Base-by-base conservation (phyloP, 2,888 invertebrate species). In the Eupithecia insigniata region DNA sequence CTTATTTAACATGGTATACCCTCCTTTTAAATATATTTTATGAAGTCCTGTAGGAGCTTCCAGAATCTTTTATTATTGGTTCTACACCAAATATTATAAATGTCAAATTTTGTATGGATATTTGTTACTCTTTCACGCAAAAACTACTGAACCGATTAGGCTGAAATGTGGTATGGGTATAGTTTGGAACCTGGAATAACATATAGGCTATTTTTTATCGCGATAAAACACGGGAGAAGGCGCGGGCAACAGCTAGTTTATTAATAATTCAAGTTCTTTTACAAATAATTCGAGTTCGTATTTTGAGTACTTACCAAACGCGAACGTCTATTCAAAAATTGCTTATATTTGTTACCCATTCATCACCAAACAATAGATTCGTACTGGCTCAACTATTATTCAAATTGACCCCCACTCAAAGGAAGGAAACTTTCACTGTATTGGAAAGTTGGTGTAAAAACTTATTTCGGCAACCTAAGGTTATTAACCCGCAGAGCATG, bases 401-500 rank as follows among this genome's bases (percentile, higher is more conserved):
- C 87, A 83, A 90, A 87, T 83, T 84, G 82, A 84, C 87, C 92
- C 92, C 92, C 92, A 92, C 93, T 89, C 91, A 93, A 93, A 92
- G 92, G 93, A 93, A 91, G 87, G 92, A 92, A 92, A 92, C 94
- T 94, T 94, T 94, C 94, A 94, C 94, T 89, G 82, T 90, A 92
- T 94, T 94, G 93, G 94, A 94, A 94, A 94, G 94, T 93, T 90
- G 93, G 91, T 90, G 93, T 93, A 93, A 93, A 93, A 93, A 93
- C 88, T 87, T 87, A 93, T 92, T 93, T 94, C 92, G 94, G 92
- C 92, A 93, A 90, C 91, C 82, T 89, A 90, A 91, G 87, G 93
- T 88, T 88, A 87, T 86, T 85, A 91, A 92, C 92, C 92, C 87
- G 90, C 89, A 89, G 90, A 89, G 86, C 87, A 89, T 89, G 87